Evolutionary conservation across 2,888 invertebrate genomes (phyloP).

Genomic region (Pachliopta kotzebuea): DNA sequence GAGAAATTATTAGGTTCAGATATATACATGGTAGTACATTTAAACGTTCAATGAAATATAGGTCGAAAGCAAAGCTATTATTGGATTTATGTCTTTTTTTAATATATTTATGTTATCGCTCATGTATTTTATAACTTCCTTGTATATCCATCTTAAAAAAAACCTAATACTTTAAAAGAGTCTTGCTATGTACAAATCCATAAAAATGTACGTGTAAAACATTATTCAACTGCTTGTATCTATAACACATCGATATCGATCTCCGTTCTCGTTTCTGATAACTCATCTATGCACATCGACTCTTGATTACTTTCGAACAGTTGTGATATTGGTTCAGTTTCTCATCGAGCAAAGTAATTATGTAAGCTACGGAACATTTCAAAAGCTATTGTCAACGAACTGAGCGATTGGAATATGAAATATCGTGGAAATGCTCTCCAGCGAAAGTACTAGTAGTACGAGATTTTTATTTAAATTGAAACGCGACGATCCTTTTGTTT

Average conservation of each 20-base stretch:
- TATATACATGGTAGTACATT: too few relatives aligned
- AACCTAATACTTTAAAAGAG: too few relatives aligned
- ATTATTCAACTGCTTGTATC: background rate
- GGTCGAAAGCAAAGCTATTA: too few relatives aligned
- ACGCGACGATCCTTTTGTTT: conserved; percentile 42
- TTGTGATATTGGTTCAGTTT: conserved; percentile 18
- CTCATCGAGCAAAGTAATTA: conserved; percentile 14
- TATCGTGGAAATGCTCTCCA: conserved; percentile 44
- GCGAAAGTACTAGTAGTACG: conserved; percentile 33
- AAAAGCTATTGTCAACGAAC: conserved; percentile 36
- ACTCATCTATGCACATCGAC: background rate
- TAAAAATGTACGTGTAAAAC: background rate
- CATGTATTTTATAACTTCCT: too few relatives aligned
- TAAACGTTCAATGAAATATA: too few relatives aligned
- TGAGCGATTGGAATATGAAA: conserved; percentile 50
- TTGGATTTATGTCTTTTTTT: too few relatives aligned
- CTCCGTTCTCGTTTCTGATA: background rate
- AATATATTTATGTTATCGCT: too few relatives aligned
- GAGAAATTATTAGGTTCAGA: too few relatives aligned
- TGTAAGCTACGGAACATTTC: conserved; percentile 30
- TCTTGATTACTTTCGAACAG: conserved; percentile 4
- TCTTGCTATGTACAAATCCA: too few relatives aligned
- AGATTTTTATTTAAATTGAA: conserved; percentile 48
- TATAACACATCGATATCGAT: background rate
- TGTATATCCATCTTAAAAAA: too few relatives aligned